These are phyloP conservation scores for Intoshia linei DNA, from an alignment of 1,140 invertebrate genomes.

Conservation along the genomic window DNA sequence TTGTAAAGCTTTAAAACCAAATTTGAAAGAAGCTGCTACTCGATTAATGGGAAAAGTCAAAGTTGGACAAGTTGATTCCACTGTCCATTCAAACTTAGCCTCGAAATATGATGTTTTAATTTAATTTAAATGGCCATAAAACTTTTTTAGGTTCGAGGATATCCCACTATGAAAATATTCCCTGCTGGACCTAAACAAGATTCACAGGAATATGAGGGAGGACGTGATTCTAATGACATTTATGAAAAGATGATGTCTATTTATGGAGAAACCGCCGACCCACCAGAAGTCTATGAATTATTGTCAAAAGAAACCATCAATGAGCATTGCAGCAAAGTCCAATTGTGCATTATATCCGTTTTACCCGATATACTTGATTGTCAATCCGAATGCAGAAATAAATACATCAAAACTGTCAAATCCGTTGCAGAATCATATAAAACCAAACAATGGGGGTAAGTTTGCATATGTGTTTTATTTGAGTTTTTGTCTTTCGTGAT, in stretches of 20 bases:
- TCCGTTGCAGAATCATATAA: conserved; percentile 61
- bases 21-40: conserved; percentile 64
- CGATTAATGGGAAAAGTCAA: conserved; percentile 68
- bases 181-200: conserved; percentile 41
- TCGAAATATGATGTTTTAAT: conserved; percentile 21
- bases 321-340: conserved; percentile 12
- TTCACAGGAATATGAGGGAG: conserved; percentile 41
- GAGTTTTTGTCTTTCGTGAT: background rate
- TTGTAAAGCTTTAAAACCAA: conserved; percentile 69
- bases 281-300: conserved; percentile 10
- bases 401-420: conserved; percentile 41
- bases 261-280: conserved; percentile 7
- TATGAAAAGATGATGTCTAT: conserved; percentile 35
- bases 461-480: conserved; percentile 8
- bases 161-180: conserved; percentile 88
- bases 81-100: conserved; percentile 43
- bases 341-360: conserved; percentile 62
- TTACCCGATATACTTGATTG: conserved; percentile 88
- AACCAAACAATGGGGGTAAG: conserved; percentile 68
- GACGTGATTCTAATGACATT: conserved; percentile 56
- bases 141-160: conserved; percentile 37
- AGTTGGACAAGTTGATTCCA: conserved; percentile 75
- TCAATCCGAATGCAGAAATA: conserved; percentile 60
- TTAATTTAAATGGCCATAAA: background rate
- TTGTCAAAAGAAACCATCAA: conserved; percentile 11